phyloP scores from a whole-genome alignment of 2,113 vertebrate genomes.

The Embiotoca jacksoni region DNA sequence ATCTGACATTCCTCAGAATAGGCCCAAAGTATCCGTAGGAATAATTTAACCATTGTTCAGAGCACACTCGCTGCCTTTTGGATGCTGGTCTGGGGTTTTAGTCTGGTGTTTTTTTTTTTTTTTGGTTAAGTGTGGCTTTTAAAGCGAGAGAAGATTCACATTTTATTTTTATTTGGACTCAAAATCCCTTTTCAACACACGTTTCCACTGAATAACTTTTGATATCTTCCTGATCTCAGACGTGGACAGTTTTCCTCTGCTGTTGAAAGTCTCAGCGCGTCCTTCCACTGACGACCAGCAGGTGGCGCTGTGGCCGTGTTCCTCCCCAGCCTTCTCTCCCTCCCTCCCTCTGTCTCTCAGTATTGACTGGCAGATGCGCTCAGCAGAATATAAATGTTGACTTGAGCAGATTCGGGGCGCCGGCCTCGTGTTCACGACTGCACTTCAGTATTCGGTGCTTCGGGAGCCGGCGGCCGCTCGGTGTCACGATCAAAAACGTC shows the following conservation, averaged over 20 bases:
- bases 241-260: not conserved
- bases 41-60: too few relatives aligned
- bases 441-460: conserved; percentile 18
- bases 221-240: not conserved
- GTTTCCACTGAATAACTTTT: not conserved
- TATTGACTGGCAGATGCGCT: conserved; percentile 59
- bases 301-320: conserved; percentile 61
- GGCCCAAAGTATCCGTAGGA: too few relatives aligned
- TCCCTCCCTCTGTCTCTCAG: not conserved
- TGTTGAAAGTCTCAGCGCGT: not conserved
- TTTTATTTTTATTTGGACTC: too few relatives aligned
- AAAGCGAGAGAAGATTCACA: too few relatives aligned
- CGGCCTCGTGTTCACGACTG: conserved; percentile 20
- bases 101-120: too few relatives aligned
- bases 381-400: conserved; percentile 62
- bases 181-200: not conserved
- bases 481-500: not conserved
- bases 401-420: conserved; percentile 27
- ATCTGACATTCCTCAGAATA: too few relatives aligned
- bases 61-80: too few relatives aligned
- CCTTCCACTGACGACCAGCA: conserved; percentile 32
- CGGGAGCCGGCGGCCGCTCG: not conserved
- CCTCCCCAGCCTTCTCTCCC: not conserved
- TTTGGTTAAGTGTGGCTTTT: too few relatives aligned
- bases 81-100: too few relatives aligned